Percentiles rank a stretch among this genome's conserved stretches.
Conservation (phyloP, 53 echinoderm and acorn worm species). For the Patiria pectinifera region DNA sequence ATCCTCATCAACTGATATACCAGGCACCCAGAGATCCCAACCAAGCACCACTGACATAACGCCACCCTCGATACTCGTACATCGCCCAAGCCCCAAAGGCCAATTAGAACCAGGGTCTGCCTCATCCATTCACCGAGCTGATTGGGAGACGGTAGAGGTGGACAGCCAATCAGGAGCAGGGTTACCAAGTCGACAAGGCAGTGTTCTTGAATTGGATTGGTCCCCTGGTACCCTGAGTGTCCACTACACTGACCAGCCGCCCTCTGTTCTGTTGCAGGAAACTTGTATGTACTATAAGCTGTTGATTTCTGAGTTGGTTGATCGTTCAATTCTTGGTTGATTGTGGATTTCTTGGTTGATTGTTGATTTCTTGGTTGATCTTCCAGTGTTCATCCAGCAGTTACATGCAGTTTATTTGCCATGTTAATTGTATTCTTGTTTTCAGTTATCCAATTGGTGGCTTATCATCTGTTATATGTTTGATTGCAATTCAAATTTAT, state of each 20-base stretch:
- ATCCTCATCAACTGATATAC: neutral
- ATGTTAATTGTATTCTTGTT: too few species aligned
- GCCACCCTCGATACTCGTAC: neutral
- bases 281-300: constrained; percentile 74
- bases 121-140: neutral
- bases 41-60: neutral
- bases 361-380: neutral
- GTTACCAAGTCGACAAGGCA: constrained; percentile 42
- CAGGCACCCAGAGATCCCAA: neutral
- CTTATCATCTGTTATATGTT: too few species aligned
- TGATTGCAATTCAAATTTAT: too few species aligned
- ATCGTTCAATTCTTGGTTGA: neutral
- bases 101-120: neutral
- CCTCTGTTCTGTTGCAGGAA: constrained; percentile 37
- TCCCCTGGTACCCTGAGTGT: constrained; percentile 80
- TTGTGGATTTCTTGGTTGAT: constrained; percentile 11
- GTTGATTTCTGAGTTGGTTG: constrained; percentile 6
- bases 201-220: constrained; percentile 79
- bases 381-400: neutral
- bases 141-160: constrained; percentile 45
- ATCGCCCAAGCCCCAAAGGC: neutral
- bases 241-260: constrained; percentile 70
- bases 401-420: too few species aligned
- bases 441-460: too few species aligned
- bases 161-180: constrained; percentile 63